These are phyloP conservation scores for Synanthedon formicaeformis DNA, from an alignment of 2,888 invertebrate species.

Conservation along the genomic window DNA sequence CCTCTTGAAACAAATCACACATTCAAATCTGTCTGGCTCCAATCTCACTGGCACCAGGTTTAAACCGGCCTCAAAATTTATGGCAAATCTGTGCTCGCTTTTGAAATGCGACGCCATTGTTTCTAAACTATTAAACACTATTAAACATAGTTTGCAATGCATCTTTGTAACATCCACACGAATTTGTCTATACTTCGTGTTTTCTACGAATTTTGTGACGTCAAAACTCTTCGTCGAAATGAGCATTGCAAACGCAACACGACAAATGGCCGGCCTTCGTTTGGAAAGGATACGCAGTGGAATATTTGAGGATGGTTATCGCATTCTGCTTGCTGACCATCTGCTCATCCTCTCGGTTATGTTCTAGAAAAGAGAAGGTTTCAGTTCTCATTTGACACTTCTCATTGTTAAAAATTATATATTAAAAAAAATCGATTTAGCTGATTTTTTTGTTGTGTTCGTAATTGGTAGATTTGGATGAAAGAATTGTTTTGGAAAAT, in stretches of 20 bases:
- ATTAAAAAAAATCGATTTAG: no score
- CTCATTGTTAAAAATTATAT: not conserved
- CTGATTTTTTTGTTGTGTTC: no score
- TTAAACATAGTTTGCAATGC: conserved; percentile 7
- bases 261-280: conserved; percentile 3
- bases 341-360: not conserved
- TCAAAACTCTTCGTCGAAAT: conserved; percentile 8
- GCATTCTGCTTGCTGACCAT: conserved; percentile 4
- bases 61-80: conserved; percentile 4
- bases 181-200: conserved; percentile 2
- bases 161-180: conserved; percentile 11
- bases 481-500: no score
- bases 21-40: conserved; percentile 7
- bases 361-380: conserved; percentile 12
- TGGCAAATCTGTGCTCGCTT: conserved; percentile 6
- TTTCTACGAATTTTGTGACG: conserved; percentile 2
- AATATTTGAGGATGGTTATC: conserved; percentile 9
- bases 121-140: conserved; percentile 4
- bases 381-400: conserved; percentile 3
- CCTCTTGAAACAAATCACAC: conserved; percentile 9
- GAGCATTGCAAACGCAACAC: conserved; percentile 9
- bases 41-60: conserved; percentile 10
- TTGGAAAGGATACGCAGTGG: conserved; percentile 13
- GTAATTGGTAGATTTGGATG: no score
- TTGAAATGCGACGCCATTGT: conserved; percentile 10